These are phyloP conservation scores for Drosophila borborema DNA, from an alignment of 2,888 invertebrate genomes.

Conservation along the genomic window DNA sequence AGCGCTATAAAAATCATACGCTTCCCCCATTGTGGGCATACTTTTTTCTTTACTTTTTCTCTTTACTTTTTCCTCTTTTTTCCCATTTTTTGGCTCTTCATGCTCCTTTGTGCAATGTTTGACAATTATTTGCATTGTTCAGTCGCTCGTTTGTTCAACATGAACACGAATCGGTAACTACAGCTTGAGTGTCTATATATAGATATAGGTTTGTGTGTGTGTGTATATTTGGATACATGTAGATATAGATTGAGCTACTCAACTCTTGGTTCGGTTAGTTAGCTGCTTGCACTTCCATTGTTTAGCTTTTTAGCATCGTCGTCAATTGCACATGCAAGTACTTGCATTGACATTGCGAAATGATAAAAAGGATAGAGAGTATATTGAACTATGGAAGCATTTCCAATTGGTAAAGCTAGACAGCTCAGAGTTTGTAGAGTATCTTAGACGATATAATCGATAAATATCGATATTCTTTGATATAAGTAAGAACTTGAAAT, in stretches of 20 bases:
- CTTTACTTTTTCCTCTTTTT: slow-evolving; percentile 12
- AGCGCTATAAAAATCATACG: slow-evolving; percentile 74
- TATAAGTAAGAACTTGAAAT: too few species aligned
- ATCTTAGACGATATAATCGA: neutral
- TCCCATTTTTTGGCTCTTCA: slow-evolving; percentile 12
- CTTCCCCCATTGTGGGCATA: slow-evolving; percentile 39
- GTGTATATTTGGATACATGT: neutral
- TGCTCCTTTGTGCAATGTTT: slow-evolving; percentile 65
- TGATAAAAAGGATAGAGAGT: neutral
- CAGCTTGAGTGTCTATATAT: slow-evolving; percentile 65
- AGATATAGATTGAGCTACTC: slow-evolving; percentile 34
- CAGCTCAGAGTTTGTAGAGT: neutral
- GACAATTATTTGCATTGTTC: slow-evolving; percentile 81
- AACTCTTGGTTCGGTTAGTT: slow-evolving; percentile 49
- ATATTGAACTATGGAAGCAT: neutral
- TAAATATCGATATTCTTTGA: neutral
- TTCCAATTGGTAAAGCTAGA: neutral
- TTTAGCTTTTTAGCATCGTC: slow-evolving; percentile 10
- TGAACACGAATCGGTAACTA: slow-evolving; percentile 78
- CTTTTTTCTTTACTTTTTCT: neutral
- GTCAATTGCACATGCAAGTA: slow-evolving; percentile 1
- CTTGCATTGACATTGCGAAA: neutral
- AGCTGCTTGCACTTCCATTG: slow-evolving; percentile 38
- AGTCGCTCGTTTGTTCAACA: slow-evolving; percentile 73
- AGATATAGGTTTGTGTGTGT: neutral